phyloP scores from a whole-genome alignment of 2,888 invertebrate genomes.

The Macrosiphum euphorbiae region DNA sequence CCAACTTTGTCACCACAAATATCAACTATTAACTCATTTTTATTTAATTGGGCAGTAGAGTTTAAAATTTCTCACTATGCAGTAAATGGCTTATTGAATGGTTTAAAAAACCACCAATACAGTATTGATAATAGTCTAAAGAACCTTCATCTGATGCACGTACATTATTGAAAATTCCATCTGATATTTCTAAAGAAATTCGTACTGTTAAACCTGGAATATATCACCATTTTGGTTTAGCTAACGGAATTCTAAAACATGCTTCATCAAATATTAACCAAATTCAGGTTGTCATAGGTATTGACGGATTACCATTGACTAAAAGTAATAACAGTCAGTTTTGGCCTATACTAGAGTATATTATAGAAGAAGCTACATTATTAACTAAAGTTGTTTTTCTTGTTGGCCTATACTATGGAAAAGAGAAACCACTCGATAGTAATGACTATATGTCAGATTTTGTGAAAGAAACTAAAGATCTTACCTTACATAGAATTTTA shows the following conservation, averaged over 20 bases:
- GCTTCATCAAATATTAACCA: background rate
- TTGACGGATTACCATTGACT: slow-evolving; percentile 13
- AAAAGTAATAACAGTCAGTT: slow-evolving; percentile 14
- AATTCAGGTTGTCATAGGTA: slow-evolving; percentile 1
- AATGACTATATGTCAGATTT: background rate
- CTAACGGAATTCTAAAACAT: background rate
- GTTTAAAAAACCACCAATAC: too few species aligned
- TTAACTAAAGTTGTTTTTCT: background rate
- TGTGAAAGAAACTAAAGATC: background rate
- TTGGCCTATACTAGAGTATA: background rate
- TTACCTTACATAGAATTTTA: background rate
- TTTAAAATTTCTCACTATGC: too few species aligned
- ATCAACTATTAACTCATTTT: too few species aligned
- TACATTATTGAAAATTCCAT: too few species aligned
- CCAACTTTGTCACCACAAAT: too few species aligned
- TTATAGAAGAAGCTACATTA: background rate
- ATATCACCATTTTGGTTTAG: too few species aligned
- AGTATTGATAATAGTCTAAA: too few species aligned
- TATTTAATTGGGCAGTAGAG: too few species aligned
- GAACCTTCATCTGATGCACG: too few species aligned
- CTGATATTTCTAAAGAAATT: too few species aligned
- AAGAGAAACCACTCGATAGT: background rate
- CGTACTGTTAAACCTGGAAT: too few species aligned
- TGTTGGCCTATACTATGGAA: background rate
- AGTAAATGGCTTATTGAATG: too few species aligned